A percentile compares a stretch with the other conserved stretches of the same genome.
Conservation (phyloP, 2,888 invertebrate species). For the Julus scanicus region DNA sequence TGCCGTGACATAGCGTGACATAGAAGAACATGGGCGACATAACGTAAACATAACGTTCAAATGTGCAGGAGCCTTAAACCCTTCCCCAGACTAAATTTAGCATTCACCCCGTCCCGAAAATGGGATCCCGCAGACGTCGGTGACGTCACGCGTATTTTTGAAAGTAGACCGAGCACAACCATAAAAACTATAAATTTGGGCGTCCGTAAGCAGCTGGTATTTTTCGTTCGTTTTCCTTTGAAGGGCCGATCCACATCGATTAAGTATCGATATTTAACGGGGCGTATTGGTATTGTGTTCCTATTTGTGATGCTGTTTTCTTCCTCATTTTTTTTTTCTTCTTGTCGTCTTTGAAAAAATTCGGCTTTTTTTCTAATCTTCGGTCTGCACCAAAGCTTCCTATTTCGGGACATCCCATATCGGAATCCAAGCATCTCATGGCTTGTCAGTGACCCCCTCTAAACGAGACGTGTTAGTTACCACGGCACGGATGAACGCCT, state of each 20-base stretch:
- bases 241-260: background rate
- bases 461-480: background rate
- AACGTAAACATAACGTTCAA: too few relatives aligned
- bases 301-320: background rate
- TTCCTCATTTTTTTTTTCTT: background rate
- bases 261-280: background rate
- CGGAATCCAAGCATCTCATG: background rate
- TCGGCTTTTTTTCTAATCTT: too few relatives aligned
- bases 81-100: background rate
- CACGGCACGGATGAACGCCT: background rate
- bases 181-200: too few relatives aligned
- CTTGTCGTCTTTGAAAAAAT: background rate
- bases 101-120: background rate
- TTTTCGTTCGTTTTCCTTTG: background rate
- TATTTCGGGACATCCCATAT: constrained; percentile 18
- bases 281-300: background rate
- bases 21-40: too few relatives aligned
- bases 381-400: background rate
- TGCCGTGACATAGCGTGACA: too few relatives aligned
- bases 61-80: too few relatives aligned
- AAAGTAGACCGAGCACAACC: background rate
- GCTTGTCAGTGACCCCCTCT: background rate
- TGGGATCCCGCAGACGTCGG: background rate
- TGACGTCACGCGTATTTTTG: background rate
- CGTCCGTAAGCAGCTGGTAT: background rate